phyloP scores from a whole-genome alignment of 2,797 vertebrate species.

The Benthosema pterotum region DNA sequence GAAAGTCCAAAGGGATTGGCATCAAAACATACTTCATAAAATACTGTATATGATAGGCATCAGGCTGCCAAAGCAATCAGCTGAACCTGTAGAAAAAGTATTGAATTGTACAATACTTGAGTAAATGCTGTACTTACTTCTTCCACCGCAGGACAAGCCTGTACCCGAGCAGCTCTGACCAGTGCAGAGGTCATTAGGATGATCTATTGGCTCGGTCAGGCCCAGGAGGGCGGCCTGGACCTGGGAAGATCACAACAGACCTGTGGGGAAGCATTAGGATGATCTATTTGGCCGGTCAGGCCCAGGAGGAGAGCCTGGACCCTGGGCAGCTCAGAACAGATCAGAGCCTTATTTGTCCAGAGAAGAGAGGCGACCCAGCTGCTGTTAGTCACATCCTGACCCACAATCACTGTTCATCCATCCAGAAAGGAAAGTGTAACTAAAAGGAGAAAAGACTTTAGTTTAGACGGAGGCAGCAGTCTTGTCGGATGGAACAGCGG shows the following conservation, averaged over 20 bases:
- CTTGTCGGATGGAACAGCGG: conserved; percentile 28
- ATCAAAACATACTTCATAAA: no score
- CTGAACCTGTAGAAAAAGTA: no score
- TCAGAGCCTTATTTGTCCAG: conserved; percentile 71
- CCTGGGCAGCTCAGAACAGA: conserved; percentile 19
- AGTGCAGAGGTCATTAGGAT: no score
- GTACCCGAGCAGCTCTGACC: no score
- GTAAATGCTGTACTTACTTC: no score
- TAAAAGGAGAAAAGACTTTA: conserved; percentile 18
- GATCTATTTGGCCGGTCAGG: conserved; percentile 16
- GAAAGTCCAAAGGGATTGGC: no score
- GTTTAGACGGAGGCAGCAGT: conserved; percentile 26
- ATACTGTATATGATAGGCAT: no score
- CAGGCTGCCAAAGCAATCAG: no score
- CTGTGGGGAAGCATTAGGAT: conserved; percentile 30
- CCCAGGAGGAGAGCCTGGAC: conserved; percentile 12
- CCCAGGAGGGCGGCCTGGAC: no score
- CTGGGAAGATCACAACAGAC: conserved; percentile 13
- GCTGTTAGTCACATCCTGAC: conserved; percentile 34
- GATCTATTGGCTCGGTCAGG: no score
- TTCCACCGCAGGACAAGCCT: no score
- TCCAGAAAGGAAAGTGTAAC: conserved; percentile 32
- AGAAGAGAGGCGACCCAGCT: conserved; percentile 40
- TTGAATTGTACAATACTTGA: no score
- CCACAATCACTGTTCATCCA: conserved; percentile 30